Percentiles rank a stretch among this genome's conserved stretches.
These are phyloP conservation scores for Tolmerus cingulatus DNA, from an alignment of 2,888 invertebrate genomes.

Conservation along the genomic window DNA sequence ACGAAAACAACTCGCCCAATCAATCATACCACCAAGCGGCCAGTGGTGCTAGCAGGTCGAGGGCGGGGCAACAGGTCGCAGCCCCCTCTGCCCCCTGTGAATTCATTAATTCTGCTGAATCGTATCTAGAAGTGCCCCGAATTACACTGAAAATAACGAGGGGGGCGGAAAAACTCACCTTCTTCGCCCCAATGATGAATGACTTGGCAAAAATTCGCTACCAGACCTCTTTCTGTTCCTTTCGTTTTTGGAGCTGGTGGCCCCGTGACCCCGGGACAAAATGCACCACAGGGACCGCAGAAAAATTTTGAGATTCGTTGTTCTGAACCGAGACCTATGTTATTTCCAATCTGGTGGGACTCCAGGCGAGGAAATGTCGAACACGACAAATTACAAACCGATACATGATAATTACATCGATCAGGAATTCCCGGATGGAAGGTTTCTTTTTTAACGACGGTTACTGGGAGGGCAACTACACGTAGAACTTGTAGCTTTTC, in stretches of 20 bases:
- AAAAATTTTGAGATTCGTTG: neutral
- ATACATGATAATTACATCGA: constrained; percentile 18
- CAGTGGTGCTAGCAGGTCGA: neutral
- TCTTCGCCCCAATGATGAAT: neutral
- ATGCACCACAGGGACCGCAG: neutral
- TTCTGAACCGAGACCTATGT: neutral
- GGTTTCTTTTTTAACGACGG: neutral
- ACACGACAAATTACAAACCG: constrained; percentile 26
- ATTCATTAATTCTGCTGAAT: neutral
- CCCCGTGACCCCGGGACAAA: neutral
- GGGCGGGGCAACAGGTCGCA: neutral
- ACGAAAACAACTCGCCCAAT: constrained; percentile 17
- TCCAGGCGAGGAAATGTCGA: neutral
- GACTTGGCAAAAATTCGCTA: neutral
- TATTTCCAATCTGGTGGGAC: neutral
- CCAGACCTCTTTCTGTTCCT: neutral
- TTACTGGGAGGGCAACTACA: neutral
- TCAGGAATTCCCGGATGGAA: neutral
- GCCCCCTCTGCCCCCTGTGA: neutral
- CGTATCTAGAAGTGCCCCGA: neutral
- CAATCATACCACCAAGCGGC: neutral
- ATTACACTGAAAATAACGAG: neutral
- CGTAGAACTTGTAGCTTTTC: neutral
- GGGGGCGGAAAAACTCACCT: neutral
- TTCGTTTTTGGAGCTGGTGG: neutral